These are phyloP conservation scores for Cetoscarus ocellatus DNA, from an alignment of 2,797 vertebrate genomes.

Conservation along the genomic window DNA sequence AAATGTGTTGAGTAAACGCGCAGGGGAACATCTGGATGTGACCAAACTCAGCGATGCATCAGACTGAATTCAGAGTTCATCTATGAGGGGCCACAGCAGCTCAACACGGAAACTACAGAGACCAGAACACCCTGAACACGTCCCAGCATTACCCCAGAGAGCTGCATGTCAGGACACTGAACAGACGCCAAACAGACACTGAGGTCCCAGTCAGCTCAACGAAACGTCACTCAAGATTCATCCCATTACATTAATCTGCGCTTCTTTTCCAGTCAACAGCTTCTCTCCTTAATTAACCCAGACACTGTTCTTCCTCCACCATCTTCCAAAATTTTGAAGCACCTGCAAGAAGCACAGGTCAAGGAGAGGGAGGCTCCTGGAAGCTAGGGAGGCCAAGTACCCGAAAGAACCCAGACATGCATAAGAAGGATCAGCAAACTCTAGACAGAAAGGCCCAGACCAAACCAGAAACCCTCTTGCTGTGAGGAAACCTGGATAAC, in stretches of 20 bases:
- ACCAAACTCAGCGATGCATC: constrained; percentile 11
- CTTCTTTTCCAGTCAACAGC: too few relatives aligned
- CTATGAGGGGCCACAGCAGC: constrained; percentile 1
- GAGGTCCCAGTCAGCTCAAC: neutral
- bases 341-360: too few relatives aligned
- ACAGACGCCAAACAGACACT: neutral
- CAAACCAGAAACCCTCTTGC: too few relatives aligned
- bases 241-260: neutral
- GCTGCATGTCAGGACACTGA: neutral
- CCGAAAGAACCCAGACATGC: too few relatives aligned
- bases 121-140: neutral
- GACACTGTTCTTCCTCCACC: too few relatives aligned
- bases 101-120: constrained; percentile 36
- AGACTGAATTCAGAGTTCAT: neutral
- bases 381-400: too few relatives aligned
- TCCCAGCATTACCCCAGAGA: neutral
- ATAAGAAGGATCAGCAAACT: too few relatives aligned
- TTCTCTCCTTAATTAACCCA: too few relatives aligned
- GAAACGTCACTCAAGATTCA: neutral
- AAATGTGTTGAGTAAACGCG: constrained; percentile 21
- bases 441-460: too few relatives aligned
- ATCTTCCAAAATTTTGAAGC: too few relatives aligned
- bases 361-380: too few relatives aligned
- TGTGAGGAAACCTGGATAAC: too few relatives aligned
- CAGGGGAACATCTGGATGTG: constrained; percentile 37